These are phyloP conservation scores for Anneissia japonica DNA, from an alignment of 35 echinoderm and acorn worm species.

Conservation along the genomic window DNA sequence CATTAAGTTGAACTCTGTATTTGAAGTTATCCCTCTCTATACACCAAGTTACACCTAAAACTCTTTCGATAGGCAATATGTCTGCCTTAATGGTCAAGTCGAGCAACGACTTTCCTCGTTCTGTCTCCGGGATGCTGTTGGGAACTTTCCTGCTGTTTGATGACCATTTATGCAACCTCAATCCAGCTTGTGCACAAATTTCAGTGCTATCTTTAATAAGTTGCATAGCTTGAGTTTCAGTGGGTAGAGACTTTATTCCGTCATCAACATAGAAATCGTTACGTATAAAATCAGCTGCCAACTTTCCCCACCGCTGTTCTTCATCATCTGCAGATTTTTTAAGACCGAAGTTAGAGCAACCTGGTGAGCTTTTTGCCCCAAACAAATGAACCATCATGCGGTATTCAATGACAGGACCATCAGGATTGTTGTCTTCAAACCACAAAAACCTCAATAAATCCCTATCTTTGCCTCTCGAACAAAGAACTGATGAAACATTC, in stretches of 20 bases:
- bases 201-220: not conserved
- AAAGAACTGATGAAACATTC: slow-evolving; percentile 1
- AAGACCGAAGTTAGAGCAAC: not conserved
- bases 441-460: not conserved
- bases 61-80: not conserved
- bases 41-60: slow-evolving; percentile 7
- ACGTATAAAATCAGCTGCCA: slow-evolving; percentile 6
- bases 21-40: not conserved
- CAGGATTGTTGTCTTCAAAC: not conserved
- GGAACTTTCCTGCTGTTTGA: slow-evolving; percentile 4
- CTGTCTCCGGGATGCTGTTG: not conserved
- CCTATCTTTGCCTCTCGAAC: not conserved
- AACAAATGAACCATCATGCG: not conserved
- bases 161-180: slow-evolving; percentile 2
- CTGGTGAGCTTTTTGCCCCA: not conserved
- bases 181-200: not conserved
- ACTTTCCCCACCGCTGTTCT: not conserved
- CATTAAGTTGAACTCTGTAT: not conserved
- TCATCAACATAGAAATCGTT: slow-evolving; percentile 58
- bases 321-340: not conserved
- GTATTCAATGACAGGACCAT: not conserved
- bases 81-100: not conserved
- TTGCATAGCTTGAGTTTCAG: not conserved
- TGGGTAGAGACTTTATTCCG: slow-evolving; percentile 29
- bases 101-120: not conserved